phyloP scores from a whole-genome alignment of 2,888 invertebrate genomes.

The Mythimna ferrago region DNA sequence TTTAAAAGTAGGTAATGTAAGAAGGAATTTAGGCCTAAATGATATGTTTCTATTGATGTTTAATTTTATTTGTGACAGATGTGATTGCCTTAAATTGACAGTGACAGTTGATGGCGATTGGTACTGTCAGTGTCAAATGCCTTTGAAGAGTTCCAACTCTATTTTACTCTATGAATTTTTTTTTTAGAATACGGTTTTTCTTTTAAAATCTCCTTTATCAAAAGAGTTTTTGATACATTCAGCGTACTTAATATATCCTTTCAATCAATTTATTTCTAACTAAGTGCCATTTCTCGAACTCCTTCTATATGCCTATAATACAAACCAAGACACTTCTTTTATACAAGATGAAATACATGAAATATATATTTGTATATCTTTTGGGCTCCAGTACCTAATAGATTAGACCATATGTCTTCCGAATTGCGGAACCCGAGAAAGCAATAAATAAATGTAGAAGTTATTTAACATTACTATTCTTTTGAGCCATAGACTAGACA shows the following conservation, averaged over 20 bases:
- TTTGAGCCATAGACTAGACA: conserved; percentile 58
- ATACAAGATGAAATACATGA: conserved; percentile 28
- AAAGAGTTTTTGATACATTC: not conserved
- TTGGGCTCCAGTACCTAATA: conserved; percentile 59
- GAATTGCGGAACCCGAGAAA: conserved; percentile 78
- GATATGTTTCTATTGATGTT: conserved; percentile 52
- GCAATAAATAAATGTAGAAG: conserved; percentile 81
- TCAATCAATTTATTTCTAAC: conserved; percentile 2
- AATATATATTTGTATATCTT: conserved; percentile 44
- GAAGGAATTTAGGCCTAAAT: conserved; percentile 61
- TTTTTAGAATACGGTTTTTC: not conserved
- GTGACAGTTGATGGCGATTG: conserved; percentile 36
- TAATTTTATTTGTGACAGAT: conserved; percentile 39
- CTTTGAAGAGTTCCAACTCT: conserved; percentile 15
- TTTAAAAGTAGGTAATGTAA: conserved; percentile 49
- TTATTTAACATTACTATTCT: conserved; percentile 67
- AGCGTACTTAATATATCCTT: conserved; percentile 35
- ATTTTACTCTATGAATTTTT: conserved; percentile 19
- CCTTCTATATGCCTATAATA: conserved; percentile 7
- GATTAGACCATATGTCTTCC: conserved; percentile 81
- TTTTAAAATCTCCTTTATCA: not conserved
- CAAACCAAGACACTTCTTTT: conserved; percentile 21
- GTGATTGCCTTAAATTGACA: conserved; percentile 35
- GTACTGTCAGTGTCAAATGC: conserved; percentile 38
- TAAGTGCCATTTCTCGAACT: conserved; percentile 35